Evolutionary conservation across 2,797 vertebrate genomes (phyloP).

Genomic region (Picus viridis): DNA sequence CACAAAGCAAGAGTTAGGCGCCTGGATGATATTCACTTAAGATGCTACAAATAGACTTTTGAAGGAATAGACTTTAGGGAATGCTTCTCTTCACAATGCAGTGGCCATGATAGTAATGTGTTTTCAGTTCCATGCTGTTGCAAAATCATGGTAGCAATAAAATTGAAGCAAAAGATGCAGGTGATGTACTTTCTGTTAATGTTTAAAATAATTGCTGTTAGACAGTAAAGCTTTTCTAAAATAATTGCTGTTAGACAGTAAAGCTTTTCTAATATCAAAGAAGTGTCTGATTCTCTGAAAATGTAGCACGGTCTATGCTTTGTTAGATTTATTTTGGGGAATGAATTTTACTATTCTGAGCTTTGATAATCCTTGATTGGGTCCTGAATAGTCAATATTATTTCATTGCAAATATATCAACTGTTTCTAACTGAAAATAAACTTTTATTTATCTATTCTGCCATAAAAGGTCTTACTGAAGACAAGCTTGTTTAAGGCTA

Average conservation of each 20-base stretch:
- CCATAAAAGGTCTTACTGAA: not conserved
- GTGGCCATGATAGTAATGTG: not conserved
- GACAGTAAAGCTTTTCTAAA: not conserved
- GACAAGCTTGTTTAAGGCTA: not conserved
- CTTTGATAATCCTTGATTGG: conserved; percentile 5
- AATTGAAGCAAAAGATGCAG: not conserved
- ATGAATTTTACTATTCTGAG: not conserved
- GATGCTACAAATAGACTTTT: not conserved
- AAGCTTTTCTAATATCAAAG: not conserved
- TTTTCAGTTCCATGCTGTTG: not conserved
- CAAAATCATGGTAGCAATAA: conserved; percentile 11
- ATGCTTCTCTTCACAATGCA: not conserved
- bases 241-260: not conserved
- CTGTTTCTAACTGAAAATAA: not conserved
- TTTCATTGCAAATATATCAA: not conserved
- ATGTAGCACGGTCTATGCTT: not conserved
- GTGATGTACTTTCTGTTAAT: not conserved
- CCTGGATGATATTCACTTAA: not conserved
- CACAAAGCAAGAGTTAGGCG: not conserved
- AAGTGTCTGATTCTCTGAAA: not conserved
- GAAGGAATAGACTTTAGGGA: not conserved
- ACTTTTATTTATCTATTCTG: not conserved
- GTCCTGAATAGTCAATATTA: not conserved
- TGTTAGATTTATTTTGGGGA: conserved; percentile 28
- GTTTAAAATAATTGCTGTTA: conserved; percentile 7